A percentile compares a stretch with the other conserved stretches of the same genome.
Conservation (phyloP, 2,113 vertebrate genomes). For the Archilochus colubris region DNA sequence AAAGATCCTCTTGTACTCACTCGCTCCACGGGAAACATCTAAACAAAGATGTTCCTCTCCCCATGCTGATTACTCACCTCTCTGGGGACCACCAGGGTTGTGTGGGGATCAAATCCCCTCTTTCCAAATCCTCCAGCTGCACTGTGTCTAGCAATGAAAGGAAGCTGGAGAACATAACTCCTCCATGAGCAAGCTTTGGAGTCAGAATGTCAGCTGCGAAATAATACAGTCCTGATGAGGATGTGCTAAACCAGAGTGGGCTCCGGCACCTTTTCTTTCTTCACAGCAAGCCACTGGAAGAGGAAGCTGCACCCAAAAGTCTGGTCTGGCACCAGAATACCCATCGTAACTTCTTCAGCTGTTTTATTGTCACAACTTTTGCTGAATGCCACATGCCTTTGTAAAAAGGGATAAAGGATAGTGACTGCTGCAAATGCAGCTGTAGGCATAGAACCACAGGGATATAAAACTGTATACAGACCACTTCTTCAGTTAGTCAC, state of each 20-base stretch:
- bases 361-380: not conserved
- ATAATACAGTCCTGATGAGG: not conserved
- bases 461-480: rapidly evolving
- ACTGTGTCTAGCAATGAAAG: not conserved
- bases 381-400: not conserved
- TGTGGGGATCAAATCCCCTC: not conserved
- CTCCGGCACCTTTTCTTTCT: not conserved
- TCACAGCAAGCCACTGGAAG: not conserved
- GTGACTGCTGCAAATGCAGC: not conserved
- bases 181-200: not conserved
- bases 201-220: not conserved
- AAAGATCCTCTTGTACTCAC: not conserved
- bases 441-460: not conserved
- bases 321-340: not conserved
- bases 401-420: not conserved
- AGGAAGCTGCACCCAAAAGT: not conserved
- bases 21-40: slow-evolving; percentile 1
- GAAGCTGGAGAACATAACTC: not conserved
- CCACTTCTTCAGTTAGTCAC: not conserved
- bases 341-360: not conserved
- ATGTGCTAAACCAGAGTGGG: not conserved
- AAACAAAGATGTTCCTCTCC: slow-evolving; percentile 1
- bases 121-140: slow-evolving; percentile 18
- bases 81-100: not conserved
- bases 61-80: slow-evolving; percentile 16